Percentiles rank a stretch among this genome's conserved stretches.
Conservation (phyloP, 2,113 vertebrate genomes). For the Elephas maximus region DNA sequence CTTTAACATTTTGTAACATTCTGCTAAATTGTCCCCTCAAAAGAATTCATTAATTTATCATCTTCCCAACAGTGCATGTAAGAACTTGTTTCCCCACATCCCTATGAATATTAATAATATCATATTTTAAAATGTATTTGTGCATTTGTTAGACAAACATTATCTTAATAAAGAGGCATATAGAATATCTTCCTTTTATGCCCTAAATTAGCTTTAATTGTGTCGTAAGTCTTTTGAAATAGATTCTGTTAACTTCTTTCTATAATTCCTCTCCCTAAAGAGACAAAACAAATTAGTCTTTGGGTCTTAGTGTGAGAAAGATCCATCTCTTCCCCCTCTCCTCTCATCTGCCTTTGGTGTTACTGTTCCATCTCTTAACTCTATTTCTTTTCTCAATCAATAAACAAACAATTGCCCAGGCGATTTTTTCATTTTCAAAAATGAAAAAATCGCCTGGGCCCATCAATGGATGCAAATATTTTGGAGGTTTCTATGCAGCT, state of each 20-base stretch:
- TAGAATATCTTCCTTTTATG: not conserved
- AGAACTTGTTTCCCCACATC: not conserved
- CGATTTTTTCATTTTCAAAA: not conserved
- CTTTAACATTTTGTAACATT: not conserved
- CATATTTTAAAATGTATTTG: not conserved
- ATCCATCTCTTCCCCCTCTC: not conserved
- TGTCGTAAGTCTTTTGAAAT: not conserved
- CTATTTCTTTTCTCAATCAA: not conserved
- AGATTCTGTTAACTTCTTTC: not conserved
- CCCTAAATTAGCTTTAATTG: not conserved
- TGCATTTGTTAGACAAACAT: not conserved
- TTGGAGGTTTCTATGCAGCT: not conserved
- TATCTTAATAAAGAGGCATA: not conserved
- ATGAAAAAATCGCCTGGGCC: not conserved
- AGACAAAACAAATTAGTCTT: not conserved
- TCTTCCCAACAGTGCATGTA: not conserved
- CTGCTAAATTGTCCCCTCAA: conserved; percentile 8
- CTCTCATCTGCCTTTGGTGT: not conserved
- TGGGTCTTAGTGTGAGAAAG: not conserved
- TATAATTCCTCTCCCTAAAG: not conserved
- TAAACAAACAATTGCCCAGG: not conserved
- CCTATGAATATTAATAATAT: not conserved
- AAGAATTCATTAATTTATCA: not conserved
- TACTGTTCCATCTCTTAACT: not conserved
- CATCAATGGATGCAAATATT: not conserved